Conservation (phyloP, 2,797 vertebrate genomes). For the Sandelia bainsii region DNA sequence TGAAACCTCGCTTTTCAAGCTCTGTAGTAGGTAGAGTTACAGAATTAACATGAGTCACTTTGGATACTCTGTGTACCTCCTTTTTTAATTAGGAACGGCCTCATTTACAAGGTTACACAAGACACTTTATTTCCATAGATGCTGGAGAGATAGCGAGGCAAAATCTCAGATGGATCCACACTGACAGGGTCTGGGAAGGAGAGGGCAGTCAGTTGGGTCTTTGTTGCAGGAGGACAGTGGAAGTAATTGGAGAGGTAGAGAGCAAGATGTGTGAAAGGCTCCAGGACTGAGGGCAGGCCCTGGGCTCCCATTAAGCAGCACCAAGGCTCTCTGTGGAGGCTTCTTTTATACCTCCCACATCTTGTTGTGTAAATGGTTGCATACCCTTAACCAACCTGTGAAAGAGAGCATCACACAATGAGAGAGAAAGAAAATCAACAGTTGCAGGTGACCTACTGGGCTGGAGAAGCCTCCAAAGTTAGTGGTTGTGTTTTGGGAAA, state of each 20-base stretch:
- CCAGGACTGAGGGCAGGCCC: conserved; percentile 75
- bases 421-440: conserved; percentile 40
- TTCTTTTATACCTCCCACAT: conserved; percentile 80
- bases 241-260: conserved; percentile 84
- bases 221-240: conserved; percentile 86
- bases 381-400: conserved; percentile 73
- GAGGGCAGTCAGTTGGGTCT: conserved; percentile 83
- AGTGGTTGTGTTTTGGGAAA: conserved; percentile 60
- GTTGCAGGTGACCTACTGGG: conserved; percentile 59
- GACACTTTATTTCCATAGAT: conserved; percentile 86
- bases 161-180: conserved; percentile 81
- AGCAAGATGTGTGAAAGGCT: conserved; percentile 86
- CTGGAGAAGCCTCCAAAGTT: conserved; percentile 45
- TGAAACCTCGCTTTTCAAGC: conserved; percentile 86
- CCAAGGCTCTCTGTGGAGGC: conserved; percentile 73
- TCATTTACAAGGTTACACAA: conserved; percentile 83
- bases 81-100: conserved; percentile 81
- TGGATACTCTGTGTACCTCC: conserved; percentile 71
- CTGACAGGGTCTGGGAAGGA: conserved; percentile 86
- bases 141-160: conserved; percentile 73
- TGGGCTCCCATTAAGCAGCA: conserved; percentile 81
- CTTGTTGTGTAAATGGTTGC: conserved; percentile 85
- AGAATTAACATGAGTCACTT: conserved; percentile 92
- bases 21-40: conserved; percentile 88
- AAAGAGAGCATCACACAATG: conserved; percentile 71